phyloP scores from a whole-genome alignment of 2,113 vertebrate species.

The Corythornis vintsioides region DNA sequence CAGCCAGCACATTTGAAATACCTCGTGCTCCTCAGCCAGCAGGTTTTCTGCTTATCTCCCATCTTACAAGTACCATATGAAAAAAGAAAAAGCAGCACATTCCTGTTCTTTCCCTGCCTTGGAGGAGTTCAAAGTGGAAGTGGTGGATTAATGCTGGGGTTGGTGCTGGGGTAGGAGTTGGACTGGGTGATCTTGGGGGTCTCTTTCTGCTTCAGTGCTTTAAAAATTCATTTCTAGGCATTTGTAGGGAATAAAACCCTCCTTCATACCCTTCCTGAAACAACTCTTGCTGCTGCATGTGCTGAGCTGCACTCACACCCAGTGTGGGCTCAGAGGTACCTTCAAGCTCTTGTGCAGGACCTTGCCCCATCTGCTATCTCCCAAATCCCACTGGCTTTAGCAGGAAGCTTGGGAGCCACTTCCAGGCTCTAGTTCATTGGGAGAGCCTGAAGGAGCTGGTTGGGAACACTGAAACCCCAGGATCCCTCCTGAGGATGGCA shows the following conservation, averaged over 20 bases:
- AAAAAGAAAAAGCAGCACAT: neutral
- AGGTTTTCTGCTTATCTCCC: neutral
- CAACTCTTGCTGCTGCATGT: neutral
- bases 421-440: neutral
- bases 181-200: neutral
- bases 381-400: neutral
- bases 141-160: neutral
- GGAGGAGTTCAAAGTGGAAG: neutral
- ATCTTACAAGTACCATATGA: neutral
- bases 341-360: neutral
- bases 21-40: neutral
- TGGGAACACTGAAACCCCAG: accelerated
- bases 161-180: neutral
- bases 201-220: neutral
- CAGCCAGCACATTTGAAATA: neutral
- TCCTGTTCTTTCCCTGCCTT: neutral
- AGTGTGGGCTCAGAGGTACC: accelerated
- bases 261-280: neutral
- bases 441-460: neutral
- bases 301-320: neutral
- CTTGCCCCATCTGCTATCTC: neutral
- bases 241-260: neutral
- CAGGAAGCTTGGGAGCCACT: neutral
- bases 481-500: neutral
- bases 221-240: neutral